Evolutionary conservation across 2,113 vertebrate species (phyloP), one percentile per base, ranked within the genome.

Genomic region (Tetrax tetrax): DNA sequence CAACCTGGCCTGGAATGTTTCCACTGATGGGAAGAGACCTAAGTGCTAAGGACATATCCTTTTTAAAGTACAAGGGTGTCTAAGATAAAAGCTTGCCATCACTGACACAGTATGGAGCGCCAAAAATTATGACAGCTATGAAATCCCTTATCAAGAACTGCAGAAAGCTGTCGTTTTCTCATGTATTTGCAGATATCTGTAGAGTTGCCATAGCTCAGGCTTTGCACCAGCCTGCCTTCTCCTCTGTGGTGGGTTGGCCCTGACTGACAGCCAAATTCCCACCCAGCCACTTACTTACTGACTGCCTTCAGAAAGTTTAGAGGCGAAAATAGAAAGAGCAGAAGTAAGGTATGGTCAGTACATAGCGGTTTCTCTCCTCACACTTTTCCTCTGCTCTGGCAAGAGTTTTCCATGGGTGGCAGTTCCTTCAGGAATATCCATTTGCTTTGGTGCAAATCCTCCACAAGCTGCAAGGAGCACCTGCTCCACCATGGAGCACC

Each of bases 301-400:
- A 7, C 14, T 65, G 9, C 7, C 9, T 15, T 60, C 60, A 57
- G 57, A 63, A 76, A 4, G 4, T 64, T 17, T 60, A 2, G 3
- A 14, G 10, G 10, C 63, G 8, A 35, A 91, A 84, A 64, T 1
- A 80, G 18, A 47, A 90, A 90, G 6, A 64, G 3, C 13, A 61
- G 21, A 19, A 71, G 23, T 23, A 61, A 54, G 41, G 14, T 33
- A 14, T 9, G 31, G 16, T 82, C 45, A 51, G 14, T n/a, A 47
- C 1, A 0, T 4, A 14, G 45, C 0, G 0, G 15, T 61, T 86
- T 79, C 47, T 35, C 21, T 74, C 8, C 12, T 54, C 27, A 25
- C 12, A 17, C 7, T 64, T 65, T 41, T 56, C 8, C 25, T 31
- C 29, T 75, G 33, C 33, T 83, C 41, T 57, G 35, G 53, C 37